Base-by-base conservation (phyloP, 2,113 vertebrate genomes). In the Strix aluco region DNA sequence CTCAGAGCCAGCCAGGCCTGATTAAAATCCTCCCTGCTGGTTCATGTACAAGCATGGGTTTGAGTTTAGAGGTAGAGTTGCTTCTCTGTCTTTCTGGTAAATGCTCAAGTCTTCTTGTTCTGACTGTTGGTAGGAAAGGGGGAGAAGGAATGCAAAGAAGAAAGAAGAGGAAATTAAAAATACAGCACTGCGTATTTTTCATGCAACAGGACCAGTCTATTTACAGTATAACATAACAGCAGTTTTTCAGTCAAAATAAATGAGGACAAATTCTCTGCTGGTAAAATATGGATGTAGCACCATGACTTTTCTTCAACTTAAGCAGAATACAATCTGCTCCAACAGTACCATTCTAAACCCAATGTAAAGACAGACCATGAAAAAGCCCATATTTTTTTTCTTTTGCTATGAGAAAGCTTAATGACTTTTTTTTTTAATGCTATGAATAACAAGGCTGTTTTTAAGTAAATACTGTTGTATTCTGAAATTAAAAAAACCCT, bases 1-100 rank as follows among this genome's bases (percentile, higher is more conserved):
- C 86, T 92, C 13, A 9, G 94, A 88, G 91, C 86, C 92, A 95
- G 88, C 67, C 70, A 92, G 79, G 63, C 85, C 97, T 96, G 96
- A 94, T 97, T 96, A 97, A 96, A 97, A 95, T 94, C 94, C 81
- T 91, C 95, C 97, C 95, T 90, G 96, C 95, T 95, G 94, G 17
- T 95, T 92, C 89, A 15, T 25, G 61, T 38, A 55, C 84, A 55
- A 74, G 74, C 27, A 22, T 42, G 81, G 54, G 58, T 73, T 90
- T 83, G 65, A 81, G 61, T 86, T 72, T 63, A 52, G 95, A 71
- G 73, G 62, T 47, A 34, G 78, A 78, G 83, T 46, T 58, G 81
- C 82, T 95, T 86, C 73, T 88, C 86, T 52, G 78, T 85, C 84
- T 85, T 86, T 77, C 75, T 94, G 84, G 66, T 94, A 90, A 96